A percentile compares a stretch with the other conserved stretches of the same genome.
Conservation (phyloP, 2,888 invertebrate species). For the Dicroscelio sp. region DNA sequence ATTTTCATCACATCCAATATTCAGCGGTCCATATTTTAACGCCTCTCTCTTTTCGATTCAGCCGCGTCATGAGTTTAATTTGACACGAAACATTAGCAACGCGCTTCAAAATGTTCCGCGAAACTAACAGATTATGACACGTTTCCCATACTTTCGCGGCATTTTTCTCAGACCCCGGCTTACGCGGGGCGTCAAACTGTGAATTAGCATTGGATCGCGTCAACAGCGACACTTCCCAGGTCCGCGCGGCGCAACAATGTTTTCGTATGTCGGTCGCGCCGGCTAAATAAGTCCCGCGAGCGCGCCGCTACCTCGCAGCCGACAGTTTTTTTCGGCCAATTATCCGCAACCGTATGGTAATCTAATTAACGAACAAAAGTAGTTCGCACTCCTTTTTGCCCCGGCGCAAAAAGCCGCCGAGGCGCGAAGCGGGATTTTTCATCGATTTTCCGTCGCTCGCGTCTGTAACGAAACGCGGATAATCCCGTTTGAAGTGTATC, state of each 20-base stretch:
- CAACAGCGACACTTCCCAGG: slow-evolving; percentile 64
- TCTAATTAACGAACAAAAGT: slow-evolving; percentile 59
- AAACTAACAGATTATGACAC: no score
- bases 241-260: slow-evolving; percentile 38
- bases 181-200: slow-evolving; percentile 47
- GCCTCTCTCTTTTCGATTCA: no score
- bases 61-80: no score
- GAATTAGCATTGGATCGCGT: slow-evolving; percentile 54
- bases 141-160: slow-evolving; percentile 70
- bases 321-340: slow-evolving; percentile 50
- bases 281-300: slow-evolving; percentile 38
- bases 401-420: not conserved
- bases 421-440: not conserved
- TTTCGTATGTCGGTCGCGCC: slow-evolving; percentile 51
- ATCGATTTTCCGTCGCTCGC: not conserved
- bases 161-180: slow-evolving; percentile 45
- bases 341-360: slow-evolving; percentile 44
- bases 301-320: no score
- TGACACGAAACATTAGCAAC: no score
- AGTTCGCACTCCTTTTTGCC: not conserved
- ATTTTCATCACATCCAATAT: no score
- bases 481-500: not conserved
- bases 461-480: not conserved
- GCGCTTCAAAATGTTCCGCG: no score
- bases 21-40: no score